Conservation (phyloP, 2,888 invertebrate genomes). For the Pycnomerus fuliginosus region DNA sequence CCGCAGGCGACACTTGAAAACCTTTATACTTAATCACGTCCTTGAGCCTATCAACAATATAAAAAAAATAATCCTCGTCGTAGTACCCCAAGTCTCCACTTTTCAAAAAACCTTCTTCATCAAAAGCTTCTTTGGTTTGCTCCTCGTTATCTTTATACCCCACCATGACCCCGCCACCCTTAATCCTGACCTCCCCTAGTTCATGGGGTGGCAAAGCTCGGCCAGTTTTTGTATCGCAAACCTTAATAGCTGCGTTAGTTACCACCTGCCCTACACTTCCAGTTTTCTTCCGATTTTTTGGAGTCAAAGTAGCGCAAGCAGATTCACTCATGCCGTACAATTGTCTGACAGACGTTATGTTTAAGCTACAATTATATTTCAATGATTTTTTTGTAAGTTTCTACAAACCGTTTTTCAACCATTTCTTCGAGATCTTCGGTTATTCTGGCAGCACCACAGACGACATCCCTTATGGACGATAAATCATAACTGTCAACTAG, state of each 20-base stretch:
- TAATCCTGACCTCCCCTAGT: constrained; percentile 56
- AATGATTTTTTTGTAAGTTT: too few relatives aligned
- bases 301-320: constrained; percentile 53
- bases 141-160: constrained; percentile 51
- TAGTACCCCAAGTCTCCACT: constrained; percentile 56
- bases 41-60: constrained; percentile 54
- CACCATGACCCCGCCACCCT: constrained; percentile 45
- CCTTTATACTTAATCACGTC: constrained; percentile 54
- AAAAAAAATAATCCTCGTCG: constrained; percentile 53
- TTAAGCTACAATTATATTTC: too few relatives aligned
- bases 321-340: constrained; percentile 79
- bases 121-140: constrained; percentile 49
- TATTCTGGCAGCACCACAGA: constrained; percentile 79
- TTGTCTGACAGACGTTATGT: too few relatives aligned
- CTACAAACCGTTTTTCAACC: constrained; percentile 1
- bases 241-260: constrained; percentile 2
- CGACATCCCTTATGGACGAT: constrained; percentile 64
- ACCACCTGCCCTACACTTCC: constrained; percentile 64
- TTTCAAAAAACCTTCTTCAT: constrained; percentile 53
- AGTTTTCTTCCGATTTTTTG: constrained; percentile 40
- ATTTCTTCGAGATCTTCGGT: constrained; percentile 41
- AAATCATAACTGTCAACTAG: constrained; percentile 73
- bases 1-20: constrained; percentile 50
- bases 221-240: constrained; percentile 53
- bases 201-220: constrained; percentile 53